Base-by-base conservation (phyloP, 2,888 invertebrate species). In the Aplocera efformata region DNA sequence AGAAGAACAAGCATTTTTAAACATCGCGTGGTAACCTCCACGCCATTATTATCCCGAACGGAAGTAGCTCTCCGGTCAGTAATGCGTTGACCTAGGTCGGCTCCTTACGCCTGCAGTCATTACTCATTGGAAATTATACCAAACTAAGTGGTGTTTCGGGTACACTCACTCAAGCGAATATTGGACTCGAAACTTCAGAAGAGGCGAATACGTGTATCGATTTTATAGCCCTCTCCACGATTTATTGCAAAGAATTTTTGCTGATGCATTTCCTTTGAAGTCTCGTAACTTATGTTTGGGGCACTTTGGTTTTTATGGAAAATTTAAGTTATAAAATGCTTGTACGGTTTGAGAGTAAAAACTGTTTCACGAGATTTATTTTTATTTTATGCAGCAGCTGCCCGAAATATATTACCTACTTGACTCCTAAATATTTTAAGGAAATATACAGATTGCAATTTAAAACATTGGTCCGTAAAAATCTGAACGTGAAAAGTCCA, bases 71-170 rank as follows among this genome's bases (percentile, higher is more conserved):
- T 63, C 65, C 58, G 68, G 63, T 60, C 64, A 65, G 70, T 76
- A 79, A 78, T 76, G 72, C 77, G 74, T 80, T 82, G 78, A 73
- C 79, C 79, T 79, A 80, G 82, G 81, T 79, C 76, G 67, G 64
- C 66, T 71, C 62, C 65, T 67, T 60, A 55, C 57, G 59, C 50
- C 57, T 61, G 68, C 68, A 63, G 64, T 70, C 73, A 80, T 80
- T 79, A 79, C 75, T 86, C 84, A 85, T 82, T 80, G 80, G 79
- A 84, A 81, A 84, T 82, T 82, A 83, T 85, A 79, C 82, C 66
- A 66, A 64, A 66, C 78, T 85, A 83, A 85, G 84, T 85, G 82
- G 79, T 76, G 74, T 79, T 82, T 81, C 83, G 75, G 73, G 79
- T 83, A 72, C 58, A 71, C 50, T 66, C 79, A 76, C 68, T 76